Evolutionary conservation across 2,113 vertebrate genomes (phyloP).

Genomic region (Heptranchias perlo): DNA sequence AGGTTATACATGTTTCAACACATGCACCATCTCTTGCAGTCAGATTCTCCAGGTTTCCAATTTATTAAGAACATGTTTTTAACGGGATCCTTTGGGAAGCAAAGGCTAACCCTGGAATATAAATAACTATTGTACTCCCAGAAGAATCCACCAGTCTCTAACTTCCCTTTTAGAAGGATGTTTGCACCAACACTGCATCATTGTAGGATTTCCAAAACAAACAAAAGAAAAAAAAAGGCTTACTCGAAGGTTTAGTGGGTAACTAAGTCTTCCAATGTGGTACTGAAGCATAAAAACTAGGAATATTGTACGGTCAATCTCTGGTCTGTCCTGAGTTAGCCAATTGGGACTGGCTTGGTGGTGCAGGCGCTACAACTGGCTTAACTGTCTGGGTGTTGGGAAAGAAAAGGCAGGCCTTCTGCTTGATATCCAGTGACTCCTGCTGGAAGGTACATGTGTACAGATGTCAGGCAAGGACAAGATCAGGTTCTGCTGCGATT

Average conservation of each 20-base stretch:
- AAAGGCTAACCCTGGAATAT: neutral
- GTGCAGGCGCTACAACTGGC: neutral
- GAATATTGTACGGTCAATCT: neutral
- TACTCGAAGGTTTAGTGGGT: neutral
- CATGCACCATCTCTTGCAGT: neutral
- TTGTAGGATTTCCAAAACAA: neutral
- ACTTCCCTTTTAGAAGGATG: neutral
- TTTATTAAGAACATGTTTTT: neutral
- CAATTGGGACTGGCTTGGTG: neutral
- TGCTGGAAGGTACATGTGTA: neutral
- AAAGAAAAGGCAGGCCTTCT: neutral
- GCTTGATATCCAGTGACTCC: neutral
- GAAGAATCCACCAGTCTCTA: neutral
- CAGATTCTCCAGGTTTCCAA: neutral
- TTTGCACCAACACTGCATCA: neutral
- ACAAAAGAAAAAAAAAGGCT: neutral
- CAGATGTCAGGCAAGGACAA: neutral
- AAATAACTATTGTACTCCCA: neutral
- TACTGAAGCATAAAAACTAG: neutral
- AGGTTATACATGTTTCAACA: neutral
- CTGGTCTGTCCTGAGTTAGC: neutral
- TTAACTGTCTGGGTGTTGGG: neutral
- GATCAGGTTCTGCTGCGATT: neutral
- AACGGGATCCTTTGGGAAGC: neutral
- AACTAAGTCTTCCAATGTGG: neutral